Base-by-base conservation (phyloP, 2,797 vertebrate species). In the Novumbra hubbsi region DNA sequence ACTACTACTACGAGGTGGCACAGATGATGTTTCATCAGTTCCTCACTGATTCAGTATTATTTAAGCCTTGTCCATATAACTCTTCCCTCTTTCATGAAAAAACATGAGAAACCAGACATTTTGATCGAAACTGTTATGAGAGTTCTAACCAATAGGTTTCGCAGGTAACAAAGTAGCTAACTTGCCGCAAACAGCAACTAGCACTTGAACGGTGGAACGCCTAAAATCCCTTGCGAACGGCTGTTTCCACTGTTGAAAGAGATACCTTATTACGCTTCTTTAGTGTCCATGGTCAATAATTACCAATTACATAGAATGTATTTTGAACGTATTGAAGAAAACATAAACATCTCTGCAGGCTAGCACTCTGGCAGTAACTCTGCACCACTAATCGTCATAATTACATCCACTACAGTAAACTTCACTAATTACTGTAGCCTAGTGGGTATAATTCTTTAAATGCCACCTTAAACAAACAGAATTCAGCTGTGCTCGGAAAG, bases 401-500 rank as follows among this genome's bases (percentile, higher is more conserved):
- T 90, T 88, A 90, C 73, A 87, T 82, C 85, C 86, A 91, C 87
- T 85, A 89, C 82, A 84, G 81, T 86, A 82, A 82, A 78, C 69
- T 68, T 38, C 82, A 73, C 83, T 90, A 90, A 91, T 91, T 90
- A 90, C 80, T 74, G 76, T 83, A 72, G 78, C 78, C 80, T 78
- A 73, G 72, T 78, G 76, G 76, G 78, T 86, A 73, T 80, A 83
- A 81, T 87, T 76, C 78, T 89, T 72, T 88, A 85, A 90, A 90
- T 90, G 86, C 86, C 85, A 82, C 80, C 86, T 90, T 93, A 88
- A 91, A 91, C 90, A 92, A 93, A 92, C 91, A 88, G 83, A 89
- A 91, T 87, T 91, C 87, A 90, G 73, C 84, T 80, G 86, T 85
- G 84, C 92, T 88, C 83, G 83, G 76, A 85, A n/a, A 55, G 19